Evolutionary conservation across 2,797 vertebrate species (phyloP).

Genomic region (Babyrousa celebensis): DNA sequence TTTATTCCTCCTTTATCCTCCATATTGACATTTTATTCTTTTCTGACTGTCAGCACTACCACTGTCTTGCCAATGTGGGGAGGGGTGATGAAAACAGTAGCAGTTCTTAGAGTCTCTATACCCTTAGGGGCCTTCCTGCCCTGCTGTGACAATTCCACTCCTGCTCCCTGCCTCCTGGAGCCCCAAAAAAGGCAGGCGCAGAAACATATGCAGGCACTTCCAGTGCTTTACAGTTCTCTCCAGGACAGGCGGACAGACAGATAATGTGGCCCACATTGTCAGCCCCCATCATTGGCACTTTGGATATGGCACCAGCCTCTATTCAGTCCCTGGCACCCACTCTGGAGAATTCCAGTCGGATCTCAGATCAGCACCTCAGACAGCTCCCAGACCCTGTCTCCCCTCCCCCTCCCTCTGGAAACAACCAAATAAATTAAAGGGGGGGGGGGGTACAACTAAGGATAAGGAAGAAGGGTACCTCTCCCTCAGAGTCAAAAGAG

Average conservation of each 20-base stretch:
- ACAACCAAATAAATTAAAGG: slow-evolving; percentile 88
- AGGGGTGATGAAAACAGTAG: background rate
- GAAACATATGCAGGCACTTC: slow-evolving; percentile 85
- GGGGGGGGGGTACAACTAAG: slow-evolving; percentile 68
- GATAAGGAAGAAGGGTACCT: slow-evolving; percentile 62
- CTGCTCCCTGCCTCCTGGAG: background rate
- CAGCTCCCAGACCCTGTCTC: slow-evolving; percentile 91
- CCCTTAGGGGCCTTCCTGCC: background rate
- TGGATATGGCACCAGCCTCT: slow-evolving; percentile 88
- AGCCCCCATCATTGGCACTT: slow-evolving; percentile 92
- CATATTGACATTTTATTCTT: background rate
- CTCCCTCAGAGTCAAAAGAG: slow-evolving; percentile 72
- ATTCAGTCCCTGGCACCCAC: slow-evolving; percentile 79
- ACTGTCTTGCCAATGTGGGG: too few species aligned
- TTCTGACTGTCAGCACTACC: background rate
- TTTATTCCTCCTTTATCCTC: background rate
- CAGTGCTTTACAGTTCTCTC: slow-evolving; percentile 88
- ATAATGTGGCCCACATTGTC: slow-evolving; percentile 81
- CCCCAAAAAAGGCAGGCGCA: slow-evolving; percentile 80
- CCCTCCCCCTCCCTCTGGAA: slow-evolving; percentile 86
- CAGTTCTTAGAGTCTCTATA: background rate
- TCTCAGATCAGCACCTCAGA: slow-evolving; percentile 93
- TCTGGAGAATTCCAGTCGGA: slow-evolving; percentile 72
- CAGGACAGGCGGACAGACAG: slow-evolving; percentile 83
- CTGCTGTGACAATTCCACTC: background rate